Evolutionary conservation across 2,797 vertebrate genomes (phyloP), one percentile per base, ranked within the genome.

Genomic region (Rhynchotus rufescens): DNA sequence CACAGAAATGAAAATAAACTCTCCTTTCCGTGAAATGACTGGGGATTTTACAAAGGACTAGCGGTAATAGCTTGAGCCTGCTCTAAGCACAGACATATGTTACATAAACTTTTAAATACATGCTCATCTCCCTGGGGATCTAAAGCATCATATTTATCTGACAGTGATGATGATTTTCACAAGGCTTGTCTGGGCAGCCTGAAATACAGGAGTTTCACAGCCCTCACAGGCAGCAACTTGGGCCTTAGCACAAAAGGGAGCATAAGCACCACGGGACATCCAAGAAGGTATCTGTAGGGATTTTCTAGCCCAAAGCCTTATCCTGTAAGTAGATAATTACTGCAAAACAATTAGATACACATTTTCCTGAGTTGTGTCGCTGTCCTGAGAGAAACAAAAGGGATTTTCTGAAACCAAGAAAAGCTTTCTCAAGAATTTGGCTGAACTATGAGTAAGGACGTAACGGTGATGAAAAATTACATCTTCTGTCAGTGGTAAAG

Each of bases 1-100:
- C 9, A 90, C 62, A 88, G 66, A 82, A 95, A 84, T 28, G 15
- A 88, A 96, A 95, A 89, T 61, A 87, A 94, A 92, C 76, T 52
- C 25, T 56, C 21, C 23, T 51, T 81, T 74, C 77, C 4, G 1
- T 45, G 67, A 86, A 92, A 67, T 66, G 49, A 74, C 65, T 51
- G 34, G 14, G 42, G 77, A 92, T 90, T 90, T 88, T 76, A 83
- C 2, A 15, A 80, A 40, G 14, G n/a, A 78, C 52, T 79, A 4
- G 2, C 21, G 89, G 64, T 59, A 94, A 81, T 77, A 84, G 40
- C n/a, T 40, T 75, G 34, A 86, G 44, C n/a, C 15, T 10, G 3
- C 67, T 85, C 61, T 28, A 66, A 78, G 76, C 32, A 54, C 30
- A 51, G 36, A 11, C 14, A 26, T 4, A 64, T 1, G 12, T 38